These are phyloP conservation scores for Diprion similis DNA, from an alignment of 1,140 invertebrate genomes.

Conservation along the genomic window DNA sequence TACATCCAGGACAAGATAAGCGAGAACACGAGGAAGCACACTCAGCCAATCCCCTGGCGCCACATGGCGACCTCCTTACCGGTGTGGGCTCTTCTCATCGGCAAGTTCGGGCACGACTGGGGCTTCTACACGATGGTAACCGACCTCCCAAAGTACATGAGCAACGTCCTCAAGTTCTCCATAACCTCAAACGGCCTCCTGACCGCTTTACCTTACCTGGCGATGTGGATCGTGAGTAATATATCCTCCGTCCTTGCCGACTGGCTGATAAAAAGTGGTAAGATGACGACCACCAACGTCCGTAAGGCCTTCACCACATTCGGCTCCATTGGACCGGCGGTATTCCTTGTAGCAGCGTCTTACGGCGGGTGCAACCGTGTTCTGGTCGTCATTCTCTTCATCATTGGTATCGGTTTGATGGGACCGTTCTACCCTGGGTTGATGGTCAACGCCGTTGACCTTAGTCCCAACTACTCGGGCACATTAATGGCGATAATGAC, in stretches of 20 bases:
- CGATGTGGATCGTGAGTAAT: slow-evolving; percentile 42
- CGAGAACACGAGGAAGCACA: slow-evolving; percentile 56
- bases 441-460: slow-evolving; percentile 70
- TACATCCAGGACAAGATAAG: slow-evolving; percentile 62
- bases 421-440: slow-evolving; percentile 76
- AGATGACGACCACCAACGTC: slow-evolving; percentile 30
- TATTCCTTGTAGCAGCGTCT: slow-evolving; percentile 79
- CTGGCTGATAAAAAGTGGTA: slow-evolving; percentile 36
- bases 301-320: slow-evolving; percentile 43
- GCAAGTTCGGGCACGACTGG: slow-evolving; percentile 84
- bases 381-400: slow-evolving; percentile 57
- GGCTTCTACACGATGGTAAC: slow-evolving; percentile 37
- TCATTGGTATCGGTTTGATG: slow-evolving; percentile 79
- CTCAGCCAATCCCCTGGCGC: slow-evolving; percentile 70
- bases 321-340: slow-evolving; percentile 72
- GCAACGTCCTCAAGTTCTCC: slow-evolving; percentile 78
- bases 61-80: slow-evolving; percentile 75
- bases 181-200: slow-evolving; percentile 43
- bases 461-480: no score
- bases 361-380: slow-evolving; percentile 76
- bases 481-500: slow-evolving; percentile 62
- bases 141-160: slow-evolving; percentile 69
- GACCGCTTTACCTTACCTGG: slow-evolving; percentile 41
- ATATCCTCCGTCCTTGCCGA: slow-evolving; percentile 50
- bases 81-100: slow-evolving; percentile 72